These are phyloP conservation scores for Cygnus atratus DNA, from an alignment of 2,113 vertebrate genomes.

Conservation along the genomic window DNA sequence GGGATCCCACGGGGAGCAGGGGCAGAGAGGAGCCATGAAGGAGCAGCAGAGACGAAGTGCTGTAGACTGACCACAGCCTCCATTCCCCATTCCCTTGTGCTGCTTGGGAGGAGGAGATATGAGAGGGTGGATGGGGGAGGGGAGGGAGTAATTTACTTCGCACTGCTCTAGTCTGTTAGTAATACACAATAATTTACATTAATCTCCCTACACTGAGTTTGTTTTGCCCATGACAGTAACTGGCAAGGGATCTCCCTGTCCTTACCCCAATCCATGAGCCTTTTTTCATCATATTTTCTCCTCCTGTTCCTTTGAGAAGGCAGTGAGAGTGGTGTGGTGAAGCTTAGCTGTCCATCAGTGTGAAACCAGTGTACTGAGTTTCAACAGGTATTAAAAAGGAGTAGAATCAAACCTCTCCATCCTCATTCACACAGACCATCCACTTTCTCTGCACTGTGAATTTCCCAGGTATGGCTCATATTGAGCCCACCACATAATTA, in stretches of 20 bases:
- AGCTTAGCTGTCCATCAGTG: not conserved
- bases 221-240: not conserved
- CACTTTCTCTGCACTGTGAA: not conserved
- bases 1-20: too few relatives aligned
- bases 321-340: not conserved
- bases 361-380: not conserved
- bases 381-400: not conserved
- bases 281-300: not conserved
- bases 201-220: not conserved
- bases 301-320: not conserved
- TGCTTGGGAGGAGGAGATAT: not conserved
- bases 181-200: not conserved
- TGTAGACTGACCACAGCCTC: not conserved
- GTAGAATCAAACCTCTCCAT: not conserved
- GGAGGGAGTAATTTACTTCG: not conserved
- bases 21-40: too few relatives aligned
- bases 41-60: not conserved
- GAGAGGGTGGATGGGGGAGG: not conserved
- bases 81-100: not conserved
- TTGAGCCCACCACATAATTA: not conserved
- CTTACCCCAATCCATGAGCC: not conserved
- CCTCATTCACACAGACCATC: not conserved
- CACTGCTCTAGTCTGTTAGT: not conserved
- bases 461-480: not conserved
- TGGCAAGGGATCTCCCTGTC: not conserved